Evolutionary conservation across 2,797 vertebrate species (phyloP).

Genomic region (Toxotes lorentzi): DNA sequence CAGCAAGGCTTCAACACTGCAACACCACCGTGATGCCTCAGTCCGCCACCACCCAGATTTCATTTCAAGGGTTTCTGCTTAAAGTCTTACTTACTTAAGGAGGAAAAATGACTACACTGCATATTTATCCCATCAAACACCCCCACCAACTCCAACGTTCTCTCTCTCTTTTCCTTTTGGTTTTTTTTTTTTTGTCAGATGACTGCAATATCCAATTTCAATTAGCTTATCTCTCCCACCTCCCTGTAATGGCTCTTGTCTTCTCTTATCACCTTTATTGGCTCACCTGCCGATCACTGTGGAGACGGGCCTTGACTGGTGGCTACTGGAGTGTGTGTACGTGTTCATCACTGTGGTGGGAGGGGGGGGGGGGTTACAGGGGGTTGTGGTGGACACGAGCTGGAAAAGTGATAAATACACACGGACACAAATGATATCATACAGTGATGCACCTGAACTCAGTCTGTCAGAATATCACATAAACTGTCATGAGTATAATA

Average conservation of each 20-base stretch:
- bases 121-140: conserved; percentile 58
- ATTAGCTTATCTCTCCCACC: conserved; percentile 70
- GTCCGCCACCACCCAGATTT: conserved; percentile 64
- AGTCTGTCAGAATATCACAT: not conserved
- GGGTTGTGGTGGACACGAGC: not conserved
- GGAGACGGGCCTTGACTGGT: conserved; percentile 34
- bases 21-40: conserved; percentile 49
- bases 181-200: conserved; percentile 35
- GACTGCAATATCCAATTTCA: conserved; percentile 71
- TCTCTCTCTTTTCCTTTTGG: not conserved
- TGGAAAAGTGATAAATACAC: conserved; percentile 1
- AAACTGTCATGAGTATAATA: not conserved
- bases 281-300: conserved; percentile 63
- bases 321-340: conserved; percentile 18
- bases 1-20: conserved; percentile 67
- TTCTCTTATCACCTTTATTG: conserved; percentile 68
- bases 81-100: conserved; percentile 67
- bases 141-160: not conserved
- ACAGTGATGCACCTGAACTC: not conserved
- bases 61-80: conserved; percentile 70
- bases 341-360: not conserved
- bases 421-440: not conserved
- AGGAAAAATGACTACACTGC: conserved; percentile 50
- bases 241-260: conserved; percentile 67
- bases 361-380: not conserved